Evolutionary conservation across 2,888 invertebrate genomes (phyloP).

Genomic region (Nomada goodeniana): DNA sequence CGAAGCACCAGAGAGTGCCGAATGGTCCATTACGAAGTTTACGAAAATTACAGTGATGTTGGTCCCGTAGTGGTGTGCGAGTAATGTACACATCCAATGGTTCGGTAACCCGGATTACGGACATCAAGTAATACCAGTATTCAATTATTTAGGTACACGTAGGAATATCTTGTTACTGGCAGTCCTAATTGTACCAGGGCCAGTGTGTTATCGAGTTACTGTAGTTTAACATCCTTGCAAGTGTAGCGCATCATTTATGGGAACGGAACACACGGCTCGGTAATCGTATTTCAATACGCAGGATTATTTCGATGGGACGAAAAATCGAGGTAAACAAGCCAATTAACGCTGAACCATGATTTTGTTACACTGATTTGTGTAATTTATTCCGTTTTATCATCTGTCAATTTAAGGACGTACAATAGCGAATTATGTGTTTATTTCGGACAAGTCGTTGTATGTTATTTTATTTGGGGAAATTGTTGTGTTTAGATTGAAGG

Average conservation of each 20-base stretch:
- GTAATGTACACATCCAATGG: constrained; percentile 55
- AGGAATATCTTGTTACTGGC: constrained; percentile 51
- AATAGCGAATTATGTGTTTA: too few relatives aligned
- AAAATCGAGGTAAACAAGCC: not conserved
- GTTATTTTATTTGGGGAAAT: too few relatives aligned
- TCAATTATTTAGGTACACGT: constrained; percentile 59
- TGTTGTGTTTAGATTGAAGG: too few relatives aligned
- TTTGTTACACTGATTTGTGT: too few relatives aligned
- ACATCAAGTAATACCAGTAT: constrained; percentile 52
- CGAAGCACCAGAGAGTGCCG: constrained; percentile 17
- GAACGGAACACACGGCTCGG: not conserved
- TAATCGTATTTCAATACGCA: not conserved
- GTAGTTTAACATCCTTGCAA: constrained; percentile 45
- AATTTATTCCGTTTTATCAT: too few relatives aligned
- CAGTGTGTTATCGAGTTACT: constrained; percentile 46
- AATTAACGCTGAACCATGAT: too few relatives aligned
- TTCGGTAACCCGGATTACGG: constrained; percentile 58
- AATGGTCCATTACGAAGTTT: constrained; percentile 46
- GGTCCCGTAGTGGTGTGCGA: constrained; percentile 22
- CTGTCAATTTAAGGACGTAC: too few relatives aligned
- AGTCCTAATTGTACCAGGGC: constrained; percentile 50
- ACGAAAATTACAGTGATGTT: constrained; percentile 51
- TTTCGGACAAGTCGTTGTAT: too few relatives aligned
- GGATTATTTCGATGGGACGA: not conserved
- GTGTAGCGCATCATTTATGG: constrained; percentile 32